Evolutionary conservation across 2,888 invertebrate species (phyloP).

Genomic region (Disparrhopalites patrizii): DNA sequence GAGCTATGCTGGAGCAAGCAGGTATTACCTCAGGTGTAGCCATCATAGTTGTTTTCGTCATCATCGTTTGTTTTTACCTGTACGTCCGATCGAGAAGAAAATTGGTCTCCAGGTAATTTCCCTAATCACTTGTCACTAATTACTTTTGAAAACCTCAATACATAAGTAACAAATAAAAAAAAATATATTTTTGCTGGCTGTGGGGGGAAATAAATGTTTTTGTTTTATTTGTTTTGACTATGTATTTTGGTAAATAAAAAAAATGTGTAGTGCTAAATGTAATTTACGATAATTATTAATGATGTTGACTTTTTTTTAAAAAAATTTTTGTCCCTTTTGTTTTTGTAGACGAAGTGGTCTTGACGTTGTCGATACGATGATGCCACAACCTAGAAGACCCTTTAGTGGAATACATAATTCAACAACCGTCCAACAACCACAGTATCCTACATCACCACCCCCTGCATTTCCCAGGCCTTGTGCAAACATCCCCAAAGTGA

Average conservation of each 20-base stretch:
- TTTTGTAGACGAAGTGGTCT: constrained; percentile 10
- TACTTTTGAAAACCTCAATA: no score
- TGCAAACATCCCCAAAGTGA: no score
- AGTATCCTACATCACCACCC: background rate
- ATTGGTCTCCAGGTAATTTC: constrained; percentile 21
- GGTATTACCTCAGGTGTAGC: constrained; percentile 82
- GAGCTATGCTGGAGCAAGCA: constrained; percentile 81
- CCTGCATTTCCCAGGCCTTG: no score
- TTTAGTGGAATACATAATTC: constrained; percentile 25
- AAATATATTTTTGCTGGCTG: no score
- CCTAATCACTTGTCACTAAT: background rate
- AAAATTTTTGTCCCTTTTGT: background rate
- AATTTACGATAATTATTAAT: background rate
- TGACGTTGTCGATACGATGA: constrained; percentile 17
- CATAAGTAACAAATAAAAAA: no score
- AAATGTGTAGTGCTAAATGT: no score
- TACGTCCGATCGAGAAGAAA: constrained; percentile 45
- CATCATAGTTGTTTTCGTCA: constrained; percentile 55
- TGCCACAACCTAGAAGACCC: constrained; percentile 16
- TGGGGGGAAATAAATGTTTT: no score
- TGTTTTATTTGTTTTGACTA: no score
- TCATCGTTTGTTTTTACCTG: constrained; percentile 50
- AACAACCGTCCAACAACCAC: background rate
- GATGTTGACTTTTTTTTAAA: background rate
- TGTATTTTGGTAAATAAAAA: no score